Evolutionary conservation across 1,140 invertebrate species (phyloP), one percentile per base, ranked within the genome.

Genomic region (Drosophila sturtevanti): DNA sequence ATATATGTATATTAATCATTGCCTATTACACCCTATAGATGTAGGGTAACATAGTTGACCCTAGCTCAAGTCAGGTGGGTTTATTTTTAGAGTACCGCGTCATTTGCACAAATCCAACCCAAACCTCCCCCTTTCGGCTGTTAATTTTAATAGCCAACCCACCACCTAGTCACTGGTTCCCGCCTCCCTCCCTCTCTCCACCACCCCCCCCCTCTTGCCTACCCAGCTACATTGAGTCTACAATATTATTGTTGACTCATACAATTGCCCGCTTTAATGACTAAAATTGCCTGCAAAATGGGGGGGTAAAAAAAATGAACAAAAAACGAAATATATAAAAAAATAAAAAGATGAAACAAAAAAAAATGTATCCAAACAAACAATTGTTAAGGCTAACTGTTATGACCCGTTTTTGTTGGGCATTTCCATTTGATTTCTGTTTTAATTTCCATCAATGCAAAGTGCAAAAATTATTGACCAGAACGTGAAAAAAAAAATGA

Each of bases 381-480:
- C 48, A 60, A 60, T 68, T 16, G 64, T 44, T 51, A 38, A 11
- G 38, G 27, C 35, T 34, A 63, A 63, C 52, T 27, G 60, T 48
- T 63, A n/a, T 51, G 41, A 64, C 35, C 44, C 22, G 52, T 60
- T 34, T 67, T 67, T 61, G 41, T 35, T 55, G 31, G 66, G 68
- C 10, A 63, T 72, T 60, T 66, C 35, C 73, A 65, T 58, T 27
- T 62, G 56, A 68, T 79, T 87, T 78, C 63, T 67, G 35, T 68
- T 78, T 82, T 67, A 71, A 71, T 84, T 82, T 68, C 34, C 63
- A 70, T 74, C 48, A 70, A 74, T 71, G 77, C 35, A 62, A 58
- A 66, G 31, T 63, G 82, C 48, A 81, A 87, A 81, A 87, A 79
- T 82, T 86, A 87, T 79, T 74, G 75, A 68, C 63, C 78, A 85